Evolutionary conservation across 2,113 vertebrate species (phyloP), one percentile per base, ranked within the genome.

Genomic region (Mirza zaza): DNA sequence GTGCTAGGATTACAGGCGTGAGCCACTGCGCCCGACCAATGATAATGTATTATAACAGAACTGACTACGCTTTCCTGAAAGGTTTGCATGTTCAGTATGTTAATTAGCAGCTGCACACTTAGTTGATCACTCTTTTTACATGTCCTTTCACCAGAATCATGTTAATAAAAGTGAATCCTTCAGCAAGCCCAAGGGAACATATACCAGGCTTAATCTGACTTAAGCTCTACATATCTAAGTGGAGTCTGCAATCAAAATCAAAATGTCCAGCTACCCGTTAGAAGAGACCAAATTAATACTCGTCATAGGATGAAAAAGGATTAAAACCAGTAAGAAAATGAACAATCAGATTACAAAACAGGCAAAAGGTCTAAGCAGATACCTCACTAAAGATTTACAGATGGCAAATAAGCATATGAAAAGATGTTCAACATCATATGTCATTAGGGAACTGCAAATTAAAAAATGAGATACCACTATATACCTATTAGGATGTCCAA

Each of bases 121-220:
- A 85, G 70, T 52, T 91, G 71, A 80, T 83, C n/a, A 8, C 50
- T 76, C 50, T 71, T 90, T 71, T 85, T 52, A 59, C 63, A 42
- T 77, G 36, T 25, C 63, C 25, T 77, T 96, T 95, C 73, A 87
- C 50, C 71, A 96, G 59, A 93, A 73, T 57, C 32, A 8, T n/a
- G 45, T 81, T 92, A 89, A 82, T 76, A 63, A 79, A 91, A 75
- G n/a, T 55, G 32, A 81, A 85, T 76, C 68, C 55, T 79, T 83
- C 57, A n/a, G n/a, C 57, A 92, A 83, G 14, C 50, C 63, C 65
- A 83, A 34, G n/a, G 11, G 14, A 94, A 92, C 23, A 57, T 71
- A 57, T 23, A 83, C 23, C 32, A 92, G n/a, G 23, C 18, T 52
- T 6, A 8, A 61, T 55, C 23, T 50, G 27, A 79, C 27, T 80